Evolutionary conservation across 2,888 invertebrate genomes (phyloP).

Genomic region (Rhagonycha fulva): DNA sequence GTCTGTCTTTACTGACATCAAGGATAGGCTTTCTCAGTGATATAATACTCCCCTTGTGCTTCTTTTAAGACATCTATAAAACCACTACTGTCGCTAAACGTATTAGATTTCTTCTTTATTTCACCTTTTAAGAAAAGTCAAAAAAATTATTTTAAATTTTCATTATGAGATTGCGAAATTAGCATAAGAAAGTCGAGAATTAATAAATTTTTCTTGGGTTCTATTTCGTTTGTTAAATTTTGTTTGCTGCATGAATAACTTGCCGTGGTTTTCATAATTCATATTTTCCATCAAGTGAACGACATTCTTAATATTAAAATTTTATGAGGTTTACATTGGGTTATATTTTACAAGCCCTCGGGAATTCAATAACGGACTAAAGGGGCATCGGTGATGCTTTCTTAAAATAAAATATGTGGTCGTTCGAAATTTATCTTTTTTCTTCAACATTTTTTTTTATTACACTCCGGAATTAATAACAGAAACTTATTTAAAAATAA

Average conservation of each 20-base stretch:
- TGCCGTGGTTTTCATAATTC: constrained; percentile 29
- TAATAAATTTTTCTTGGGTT: neutral
- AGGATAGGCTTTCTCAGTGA: constrained; percentile 10
- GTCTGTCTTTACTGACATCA: constrained; percentile 21
- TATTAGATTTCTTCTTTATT: neutral
- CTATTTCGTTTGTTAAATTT: neutral
- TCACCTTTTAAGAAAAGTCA: neutral
- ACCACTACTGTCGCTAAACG: neutral
- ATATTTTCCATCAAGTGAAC: constrained; percentile 37
- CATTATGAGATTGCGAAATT: neutral
- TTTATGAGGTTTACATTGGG: constrained; percentile 41
- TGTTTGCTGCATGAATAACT: neutral
- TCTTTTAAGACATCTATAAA: constrained; percentile 7
- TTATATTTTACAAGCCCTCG: constrained; percentile 43
- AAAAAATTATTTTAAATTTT: neutral
- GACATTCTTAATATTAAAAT: constrained; percentile 47
- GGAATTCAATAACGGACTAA: constrained; percentile 41
- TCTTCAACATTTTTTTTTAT: neutral
- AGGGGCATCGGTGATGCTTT: constrained; percentile 31
- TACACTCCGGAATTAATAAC: neutral
- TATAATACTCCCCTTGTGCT: constrained; percentile 4
- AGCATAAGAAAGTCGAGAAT: neutral
- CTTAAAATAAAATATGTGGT: constrained; percentile 18
- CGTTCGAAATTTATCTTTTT: neutral
- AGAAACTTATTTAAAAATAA: neutral